Evolutionary conservation across 2,113 vertebrate species (phyloP).

Genomic region (Regulus satrapa): DNA sequence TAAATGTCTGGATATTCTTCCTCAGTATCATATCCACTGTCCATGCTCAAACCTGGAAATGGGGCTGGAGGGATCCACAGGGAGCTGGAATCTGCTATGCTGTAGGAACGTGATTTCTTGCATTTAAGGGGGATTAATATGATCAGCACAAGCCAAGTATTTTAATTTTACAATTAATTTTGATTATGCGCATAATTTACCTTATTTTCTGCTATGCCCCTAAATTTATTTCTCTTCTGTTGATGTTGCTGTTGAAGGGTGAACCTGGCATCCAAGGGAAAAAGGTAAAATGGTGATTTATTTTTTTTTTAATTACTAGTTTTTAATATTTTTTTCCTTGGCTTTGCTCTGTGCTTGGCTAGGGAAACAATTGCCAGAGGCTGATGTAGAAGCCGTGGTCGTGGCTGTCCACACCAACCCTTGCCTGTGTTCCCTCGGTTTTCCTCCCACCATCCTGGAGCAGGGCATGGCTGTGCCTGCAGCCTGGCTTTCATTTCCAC

Average conservation of each 20-base stretch:
- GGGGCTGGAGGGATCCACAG: neutral
- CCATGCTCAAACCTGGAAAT: neutral
- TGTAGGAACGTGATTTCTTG: neutral
- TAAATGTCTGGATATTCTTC: neutral
- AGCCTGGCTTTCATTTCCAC: neutral
- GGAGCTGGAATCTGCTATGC: neutral
- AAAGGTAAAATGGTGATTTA: slow-evolving; percentile 44
- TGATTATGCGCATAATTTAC: neutral
- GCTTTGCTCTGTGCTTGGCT: neutral
- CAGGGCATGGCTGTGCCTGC: neutral
- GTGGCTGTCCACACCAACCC: rapidly evolving
- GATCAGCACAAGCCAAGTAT: neutral
- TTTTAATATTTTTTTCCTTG: neutral
- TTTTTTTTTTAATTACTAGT: neutral
- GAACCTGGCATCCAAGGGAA: slow-evolving; percentile 63
- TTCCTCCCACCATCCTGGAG: rapidly evolving
- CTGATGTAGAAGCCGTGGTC: rapidly evolving
- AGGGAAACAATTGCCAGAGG: neutral
- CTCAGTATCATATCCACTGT: neutral
- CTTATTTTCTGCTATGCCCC: neutral
- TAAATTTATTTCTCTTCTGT: neutral
- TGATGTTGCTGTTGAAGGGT: slow-evolving; percentile 26
- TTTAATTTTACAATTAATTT: neutral
- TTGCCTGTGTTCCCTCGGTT: neutral
- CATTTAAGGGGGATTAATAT: neutral